Base-by-base conservation (phyloP, 2,113 vertebrate species). In the Hyperopisus bebe region DNA sequence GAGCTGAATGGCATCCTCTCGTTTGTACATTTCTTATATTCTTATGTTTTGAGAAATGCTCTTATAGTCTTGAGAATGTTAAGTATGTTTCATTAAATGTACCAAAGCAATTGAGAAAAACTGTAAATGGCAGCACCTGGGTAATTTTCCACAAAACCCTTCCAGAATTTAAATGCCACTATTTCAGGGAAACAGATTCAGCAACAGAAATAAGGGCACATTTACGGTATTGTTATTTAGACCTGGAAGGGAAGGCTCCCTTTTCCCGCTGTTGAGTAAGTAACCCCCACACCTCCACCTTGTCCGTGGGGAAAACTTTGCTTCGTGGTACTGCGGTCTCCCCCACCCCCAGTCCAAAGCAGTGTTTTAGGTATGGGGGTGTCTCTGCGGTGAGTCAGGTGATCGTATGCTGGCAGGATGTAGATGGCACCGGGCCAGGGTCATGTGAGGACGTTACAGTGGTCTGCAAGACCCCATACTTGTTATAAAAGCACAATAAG, bases 201-300 rank as follows among this genome's bases (percentile, higher is more conserved):
- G 94, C 94, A 91, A 24, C 84, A 86, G 88, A 90, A 91, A 31
- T 94, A 94, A 96, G 95, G 93, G 83, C 90, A 94, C 93, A 94
- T 94, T 95, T 94, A 91, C 88, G 90, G 92, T 95, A 89, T 89
- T 90, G 92, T 93, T 74, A 62, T 91, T 92, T 92, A 90, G 87
- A 88, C 88, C 91, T 94, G 91, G 90, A 93, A 92, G 42, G 27
- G 35, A 21, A 39, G 80, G 91, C 90, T 92, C 88, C 90, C 89
- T 91, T 91, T 91, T 90, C 89, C 86, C 90, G 1, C 39, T 80
- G 35, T 19, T 80, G 31, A 80, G 58, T 10, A 35, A 94, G 92
- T 91, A 91, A 93, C 91, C 93, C 91, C 58, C 58, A 88, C 93
- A 92, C 88, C 91, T 93, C 91, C 8, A 19, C 82, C 91, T 88